Conservation (phyloP, 2,888 invertebrate species). For the Dasypogon diadema region DNA sequence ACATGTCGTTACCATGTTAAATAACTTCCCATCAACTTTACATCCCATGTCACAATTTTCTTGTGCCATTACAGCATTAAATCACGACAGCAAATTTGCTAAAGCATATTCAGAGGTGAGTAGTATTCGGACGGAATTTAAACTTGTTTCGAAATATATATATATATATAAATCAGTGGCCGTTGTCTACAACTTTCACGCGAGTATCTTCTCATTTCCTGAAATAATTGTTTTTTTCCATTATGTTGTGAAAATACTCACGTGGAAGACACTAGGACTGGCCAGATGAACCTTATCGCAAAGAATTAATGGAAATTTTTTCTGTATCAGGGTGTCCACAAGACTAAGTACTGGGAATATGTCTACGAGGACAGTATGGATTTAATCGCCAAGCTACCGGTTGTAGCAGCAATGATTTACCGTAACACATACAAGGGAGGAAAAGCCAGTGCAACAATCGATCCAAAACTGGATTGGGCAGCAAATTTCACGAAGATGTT, state of each 20-base stretch:
- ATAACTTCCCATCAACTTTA: conserved; percentile 82
- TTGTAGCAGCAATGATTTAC: conserved; percentile 88
- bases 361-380: conserved; percentile 89
- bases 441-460: conserved; percentile 81
- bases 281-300: too few species aligned
- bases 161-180: too few species aligned
- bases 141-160: too few species aligned
- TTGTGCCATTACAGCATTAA: conserved; percentile 83
- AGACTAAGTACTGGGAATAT: conserved; percentile 82
- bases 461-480: conserved; percentile 85
- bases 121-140: background rate
- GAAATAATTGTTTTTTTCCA: too few species aligned
- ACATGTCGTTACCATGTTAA: conserved; percentile 85
- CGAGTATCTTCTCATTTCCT: too few species aligned
- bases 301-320: conserved; percentile 23
- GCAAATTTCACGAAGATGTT: conserved; percentile 86
- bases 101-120: conserved; percentile 76
- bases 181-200: too few species aligned
- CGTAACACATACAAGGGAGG: conserved; percentile 78
- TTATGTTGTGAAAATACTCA: too few species aligned
- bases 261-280: too few species aligned
- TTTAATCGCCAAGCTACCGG: conserved; percentile 87
- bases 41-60: conserved; percentile 91
- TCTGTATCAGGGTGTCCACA: conserved; percentile 73
- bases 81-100: conserved; percentile 86